Conservation (phyloP, 2,888 invertebrate genomes). For the Amphipoea oculea region DNA sequence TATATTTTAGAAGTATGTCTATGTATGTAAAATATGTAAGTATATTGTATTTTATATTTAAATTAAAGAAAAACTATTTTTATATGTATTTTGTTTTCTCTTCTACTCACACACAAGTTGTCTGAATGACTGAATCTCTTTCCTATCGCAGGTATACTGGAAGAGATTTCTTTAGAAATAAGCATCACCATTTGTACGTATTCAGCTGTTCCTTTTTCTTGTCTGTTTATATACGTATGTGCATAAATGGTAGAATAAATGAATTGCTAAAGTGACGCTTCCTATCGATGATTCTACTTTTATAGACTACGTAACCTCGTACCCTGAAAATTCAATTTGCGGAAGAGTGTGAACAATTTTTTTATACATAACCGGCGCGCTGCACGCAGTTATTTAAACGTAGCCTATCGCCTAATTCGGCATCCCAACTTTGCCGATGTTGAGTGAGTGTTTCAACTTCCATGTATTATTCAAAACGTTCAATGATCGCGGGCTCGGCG, state of each 20-base stretch:
- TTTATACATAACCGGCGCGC: constrained; percentile 11
- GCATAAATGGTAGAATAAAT: background rate
- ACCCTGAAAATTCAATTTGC: constrained; percentile 30
- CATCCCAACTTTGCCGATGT: constrained; percentile 50
- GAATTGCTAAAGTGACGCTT: background rate
- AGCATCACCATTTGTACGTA: background rate
- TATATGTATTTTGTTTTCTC: too few species aligned
- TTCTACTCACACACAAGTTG: too few species aligned
- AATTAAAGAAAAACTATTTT: too few species aligned
- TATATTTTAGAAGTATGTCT: background rate
- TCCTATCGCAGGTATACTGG: background rate
- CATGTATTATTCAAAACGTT: constrained; percentile 87
- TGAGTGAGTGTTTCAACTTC: constrained; percentile 72
- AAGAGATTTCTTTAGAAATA: background rate
- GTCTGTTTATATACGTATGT: too few species aligned
- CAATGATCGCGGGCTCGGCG: constrained; percentile 75
- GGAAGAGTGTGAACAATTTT: constrained; percentile 41
- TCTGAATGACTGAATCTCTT: too few species aligned
- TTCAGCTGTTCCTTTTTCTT: too few species aligned
- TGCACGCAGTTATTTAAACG: constrained; percentile 30
- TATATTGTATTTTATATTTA: background rate
- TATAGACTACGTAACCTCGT: background rate
- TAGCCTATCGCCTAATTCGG: constrained; percentile 36
- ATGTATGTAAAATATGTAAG: background rate
- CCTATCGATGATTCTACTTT: background rate